Percentiles rank a stretch among this genome's conserved stretches.
Evolutionary conservation across 2,888 invertebrate genomes (phyloP).

Genomic region (Electrophaes corylata): DNA sequence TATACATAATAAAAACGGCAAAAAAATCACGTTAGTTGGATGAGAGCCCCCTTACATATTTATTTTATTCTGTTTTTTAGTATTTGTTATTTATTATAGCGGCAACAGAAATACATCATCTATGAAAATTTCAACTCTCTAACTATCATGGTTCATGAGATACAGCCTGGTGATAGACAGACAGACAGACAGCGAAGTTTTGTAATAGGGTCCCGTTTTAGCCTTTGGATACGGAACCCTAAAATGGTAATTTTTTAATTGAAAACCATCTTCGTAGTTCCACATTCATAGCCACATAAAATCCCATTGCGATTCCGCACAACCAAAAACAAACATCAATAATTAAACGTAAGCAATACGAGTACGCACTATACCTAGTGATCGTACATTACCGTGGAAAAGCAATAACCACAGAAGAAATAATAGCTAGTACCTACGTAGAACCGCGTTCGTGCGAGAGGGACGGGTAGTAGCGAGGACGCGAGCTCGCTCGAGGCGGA

Average conservation of each 20-base stretch:
- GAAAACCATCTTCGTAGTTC: neutral
- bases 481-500: conserved; percentile 77
- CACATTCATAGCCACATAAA: conserved; percentile 11
- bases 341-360: conserved; percentile 54
- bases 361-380: conserved; percentile 56
- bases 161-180: too few relatives aligned
- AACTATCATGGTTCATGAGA: too few relatives aligned
- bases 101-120: too few relatives aligned
- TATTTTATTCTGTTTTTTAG: too few relatives aligned
- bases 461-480: conserved; percentile 75
- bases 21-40: too few relatives aligned
- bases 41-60: too few relatives aligned
- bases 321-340: conserved; percentile 51
- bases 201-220: too few relatives aligned
- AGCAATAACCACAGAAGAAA: conserved; percentile 33
- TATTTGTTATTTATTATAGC: too few relatives aligned
- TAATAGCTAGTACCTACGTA: conserved; percentile 21
- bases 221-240: too few relatives aligned
- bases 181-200: too few relatives aligned
- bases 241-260: neutral
- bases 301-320: conserved; percentile 43
- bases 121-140: too few relatives aligned
- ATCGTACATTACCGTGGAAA: conserved; percentile 66
- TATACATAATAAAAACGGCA: too few relatives aligned
- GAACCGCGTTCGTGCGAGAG: conserved; percentile 61